These are phyloP conservation scores for Phlogophora meticulosa DNA, from an alignment of 2,888 invertebrate species.

Conservation along the genomic window DNA sequence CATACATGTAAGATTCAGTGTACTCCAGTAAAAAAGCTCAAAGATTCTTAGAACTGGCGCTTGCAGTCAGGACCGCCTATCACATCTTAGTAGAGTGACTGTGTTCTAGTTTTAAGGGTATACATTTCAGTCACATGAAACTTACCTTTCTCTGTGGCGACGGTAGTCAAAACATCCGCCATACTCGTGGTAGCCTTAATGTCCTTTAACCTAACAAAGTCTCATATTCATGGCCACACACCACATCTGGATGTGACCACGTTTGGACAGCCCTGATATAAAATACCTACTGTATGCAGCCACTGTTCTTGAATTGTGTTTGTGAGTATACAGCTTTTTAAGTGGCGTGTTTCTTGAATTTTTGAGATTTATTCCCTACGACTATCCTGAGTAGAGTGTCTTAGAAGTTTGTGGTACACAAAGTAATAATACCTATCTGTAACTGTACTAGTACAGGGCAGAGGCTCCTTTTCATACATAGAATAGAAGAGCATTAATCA, in stretches of 20 bases:
- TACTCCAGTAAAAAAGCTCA: no score
- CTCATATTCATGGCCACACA: no score
- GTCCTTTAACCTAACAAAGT: neutral
- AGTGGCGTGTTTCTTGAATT: conserved; percentile 49
- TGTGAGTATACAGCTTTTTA: conserved; percentile 39
- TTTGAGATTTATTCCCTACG: conserved; percentile 27
- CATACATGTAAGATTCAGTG: no score
- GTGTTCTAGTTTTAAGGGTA: no score
- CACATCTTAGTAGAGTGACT: no score
- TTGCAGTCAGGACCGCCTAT: no score
- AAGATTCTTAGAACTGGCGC: no score
- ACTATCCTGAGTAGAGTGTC: conserved; percentile 17
- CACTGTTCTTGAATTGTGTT: conserved; percentile 28
- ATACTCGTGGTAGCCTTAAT: neutral
- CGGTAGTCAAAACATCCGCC: neutral
- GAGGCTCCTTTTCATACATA: no score
- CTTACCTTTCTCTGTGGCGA: neutral
- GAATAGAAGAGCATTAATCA: no score
- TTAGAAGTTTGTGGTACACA: neutral
- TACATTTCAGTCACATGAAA: neutral
- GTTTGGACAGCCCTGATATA: conserved; percentile 33
- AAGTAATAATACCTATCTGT: no score
- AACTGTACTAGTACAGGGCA: no score
- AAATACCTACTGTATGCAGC: conserved; percentile 17
- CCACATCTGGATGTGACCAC: no score